Conservation (phyloP, 2,888 invertebrate genomes). For the Reticulitermes lucifugus region DNA sequence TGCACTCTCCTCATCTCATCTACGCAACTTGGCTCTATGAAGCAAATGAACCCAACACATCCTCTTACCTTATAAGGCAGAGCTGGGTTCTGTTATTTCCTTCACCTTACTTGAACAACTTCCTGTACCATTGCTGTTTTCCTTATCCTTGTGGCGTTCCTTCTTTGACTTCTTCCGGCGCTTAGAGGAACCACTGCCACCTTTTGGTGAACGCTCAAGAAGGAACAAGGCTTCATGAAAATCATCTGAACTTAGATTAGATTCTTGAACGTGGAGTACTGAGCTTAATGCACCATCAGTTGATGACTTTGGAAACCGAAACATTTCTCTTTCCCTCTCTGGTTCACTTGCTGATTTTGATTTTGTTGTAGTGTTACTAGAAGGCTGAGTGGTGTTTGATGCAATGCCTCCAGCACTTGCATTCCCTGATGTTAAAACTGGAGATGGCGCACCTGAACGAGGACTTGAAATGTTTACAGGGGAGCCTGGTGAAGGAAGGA, state of each 20-base stretch:
- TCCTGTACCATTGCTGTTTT: conserved; percentile 55
- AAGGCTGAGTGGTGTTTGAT: conserved; percentile 11
- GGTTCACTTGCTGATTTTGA: conserved; percentile 67
- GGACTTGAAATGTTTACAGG: conserved; percentile 36
- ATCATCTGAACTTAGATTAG: conserved; percentile 69
- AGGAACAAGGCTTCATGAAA: conserved; percentile 70
- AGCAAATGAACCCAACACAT: not conserved
- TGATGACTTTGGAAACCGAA: conserved; percentile 69
- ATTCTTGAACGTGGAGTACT: conserved; percentile 69
- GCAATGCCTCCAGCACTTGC: conserved; percentile 54
- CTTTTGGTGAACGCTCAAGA: conserved; percentile 67
- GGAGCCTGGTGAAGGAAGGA: conserved; percentile 55
- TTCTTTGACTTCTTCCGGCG: conserved; percentile 65
- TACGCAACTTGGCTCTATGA: not conserved
- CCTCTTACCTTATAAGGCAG: conserved; percentile 61
- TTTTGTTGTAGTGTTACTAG: conserved; percentile 47
- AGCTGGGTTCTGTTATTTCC: conserved; percentile 64
- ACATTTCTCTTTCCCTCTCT: conserved; percentile 67
- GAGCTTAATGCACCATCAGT: conserved; percentile 71
- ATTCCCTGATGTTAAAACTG: conserved; percentile 55
- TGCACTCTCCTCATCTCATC: conserved; percentile 7
- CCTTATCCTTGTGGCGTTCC: conserved; percentile 61
- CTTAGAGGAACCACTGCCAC: conserved; percentile 63
- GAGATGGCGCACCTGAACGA: conserved; percentile 49
- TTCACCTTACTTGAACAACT: conserved; percentile 49